Base-by-base conservation (phyloP, 2,797 vertebrate genomes). In the Halcyon smyrnensis region DNA sequence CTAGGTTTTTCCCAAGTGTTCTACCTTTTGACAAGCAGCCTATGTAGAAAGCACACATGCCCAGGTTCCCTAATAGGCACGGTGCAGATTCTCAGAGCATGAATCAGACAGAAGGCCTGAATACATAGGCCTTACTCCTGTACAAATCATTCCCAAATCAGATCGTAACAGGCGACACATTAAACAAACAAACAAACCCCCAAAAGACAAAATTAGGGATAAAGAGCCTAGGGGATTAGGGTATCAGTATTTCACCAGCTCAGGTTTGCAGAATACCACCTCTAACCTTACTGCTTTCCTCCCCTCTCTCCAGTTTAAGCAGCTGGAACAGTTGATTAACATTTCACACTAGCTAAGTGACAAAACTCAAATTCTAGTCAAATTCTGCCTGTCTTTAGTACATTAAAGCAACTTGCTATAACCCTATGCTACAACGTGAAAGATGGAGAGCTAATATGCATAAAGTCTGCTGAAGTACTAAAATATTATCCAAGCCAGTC, bases 1-100 rank as follows among this genome's bases (percentile, higher is more conserved):
- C 84, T 73, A 30, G n/a, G 12, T 43, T 83, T 17, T 25, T 14
- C 48, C 21, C 32, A 34, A 56, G 36, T 2, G 18, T 51, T 62
- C 20, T 24, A 54, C 54, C 11, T 92, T 30, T 36, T 62, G 46
- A 30, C 54, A 83, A 18, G 39, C 60, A 57, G 21, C 25, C 56
- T 36, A 45, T 62, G 17, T 1, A 20, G 8, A 6, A 18, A 8
- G 32, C 36, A 48, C 16, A 12, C 6, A 6, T 27, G 27, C 28
- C 2, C 1, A 0, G 27, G 12, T 7, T 45, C 16, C 57, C 57
- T 36, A 13, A 1, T 12, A 84, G 32, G 5, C 28, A 28, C 34
- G 27, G 11, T 11, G 21, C 17, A 36, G 25, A 34, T n/a, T 63
- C 17, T 23, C 30, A 43, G 27, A n/a, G 23, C 30, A n/a, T 2